phyloP scores from a whole-genome alignment of 2,888 invertebrate genomes.

The Autographa gamma region DNA sequence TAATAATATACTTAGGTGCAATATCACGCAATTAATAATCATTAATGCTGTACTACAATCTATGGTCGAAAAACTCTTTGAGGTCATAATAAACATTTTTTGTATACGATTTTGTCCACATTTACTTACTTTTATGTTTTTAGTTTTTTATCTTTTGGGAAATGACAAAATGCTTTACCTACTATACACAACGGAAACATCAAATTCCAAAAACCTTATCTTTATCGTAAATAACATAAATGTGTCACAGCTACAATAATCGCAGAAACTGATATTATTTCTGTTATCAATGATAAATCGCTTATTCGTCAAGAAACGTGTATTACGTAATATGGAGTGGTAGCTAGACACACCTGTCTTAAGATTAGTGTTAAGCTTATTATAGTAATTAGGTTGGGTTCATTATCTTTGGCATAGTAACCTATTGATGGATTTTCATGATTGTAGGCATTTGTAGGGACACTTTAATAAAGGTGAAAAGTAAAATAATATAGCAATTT shows the following conservation, averaged over 20 bases:
- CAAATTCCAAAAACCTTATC: not conserved
- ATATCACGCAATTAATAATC: no score
- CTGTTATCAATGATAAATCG: not conserved
- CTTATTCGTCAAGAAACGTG: not conserved
- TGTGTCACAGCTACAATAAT: not conserved
- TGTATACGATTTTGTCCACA: no score
- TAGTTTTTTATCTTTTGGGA: no score
- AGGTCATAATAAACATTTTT: no score
- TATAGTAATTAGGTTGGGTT: not conserved
- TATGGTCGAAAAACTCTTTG: no score
- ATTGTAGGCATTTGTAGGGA: not conserved
- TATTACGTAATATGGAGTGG: not conserved
- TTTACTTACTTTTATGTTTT: no score
- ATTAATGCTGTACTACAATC: no score
- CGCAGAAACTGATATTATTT: not conserved
- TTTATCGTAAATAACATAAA: not conserved
- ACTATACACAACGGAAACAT: not conserved
- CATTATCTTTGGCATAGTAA: not conserved
- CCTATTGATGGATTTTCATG: not conserved
- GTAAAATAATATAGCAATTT: no score
- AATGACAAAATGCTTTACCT: not conserved
- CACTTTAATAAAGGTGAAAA: no score
- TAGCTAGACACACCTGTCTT: not conserved
- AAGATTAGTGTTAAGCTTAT: not conserved
- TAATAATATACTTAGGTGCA: no score